Conservation (phyloP, 2,888 invertebrate species). For the Chloromyia formosa region DNA sequence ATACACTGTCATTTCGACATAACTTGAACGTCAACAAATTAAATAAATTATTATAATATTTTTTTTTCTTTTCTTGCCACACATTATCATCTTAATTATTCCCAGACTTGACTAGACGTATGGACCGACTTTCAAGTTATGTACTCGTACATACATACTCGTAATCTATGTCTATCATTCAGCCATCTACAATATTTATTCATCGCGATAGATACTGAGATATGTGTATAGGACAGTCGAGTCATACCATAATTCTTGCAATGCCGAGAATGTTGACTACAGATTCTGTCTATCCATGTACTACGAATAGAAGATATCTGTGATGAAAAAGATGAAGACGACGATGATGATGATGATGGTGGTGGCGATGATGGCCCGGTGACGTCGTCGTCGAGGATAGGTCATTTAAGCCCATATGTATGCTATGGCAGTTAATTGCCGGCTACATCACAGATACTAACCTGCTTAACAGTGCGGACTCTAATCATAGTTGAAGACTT, state of each 20-base stretch:
- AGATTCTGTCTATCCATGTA: too few species aligned
- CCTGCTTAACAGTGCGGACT: slow-evolving; percentile 13
- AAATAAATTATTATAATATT: not conserved
- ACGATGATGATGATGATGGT: slow-evolving; percentile 16
- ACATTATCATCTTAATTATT: slow-evolving; percentile 15
- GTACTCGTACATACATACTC: too few species aligned
- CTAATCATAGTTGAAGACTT: not conserved
- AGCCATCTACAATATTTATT: slow-evolving; percentile 6
- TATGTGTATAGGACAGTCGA: not conserved
- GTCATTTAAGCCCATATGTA: slow-evolving; percentile 20
- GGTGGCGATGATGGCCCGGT: not conserved
- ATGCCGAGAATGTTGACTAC: slow-evolving; percentile 5
- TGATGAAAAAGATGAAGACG: not conserved
- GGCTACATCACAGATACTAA: slow-evolving; percentile 34
- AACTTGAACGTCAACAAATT: not conserved
- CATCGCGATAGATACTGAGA: not conserved
- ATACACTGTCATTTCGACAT: too few species aligned
- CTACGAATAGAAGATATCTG: too few species aligned
- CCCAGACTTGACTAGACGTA: slow-evolving; percentile 26
- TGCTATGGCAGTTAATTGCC: slow-evolving; percentile 13
- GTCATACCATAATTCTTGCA: not conserved
- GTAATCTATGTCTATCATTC: too few species aligned
- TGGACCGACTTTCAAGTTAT: slow-evolving; percentile 4
- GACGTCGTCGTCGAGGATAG: not conserved
- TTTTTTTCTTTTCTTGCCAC: not conserved